These are phyloP conservation scores for Raja brachyura DNA, from an alignment of 2,113 vertebrate genomes.

Conservation along the genomic window DNA sequence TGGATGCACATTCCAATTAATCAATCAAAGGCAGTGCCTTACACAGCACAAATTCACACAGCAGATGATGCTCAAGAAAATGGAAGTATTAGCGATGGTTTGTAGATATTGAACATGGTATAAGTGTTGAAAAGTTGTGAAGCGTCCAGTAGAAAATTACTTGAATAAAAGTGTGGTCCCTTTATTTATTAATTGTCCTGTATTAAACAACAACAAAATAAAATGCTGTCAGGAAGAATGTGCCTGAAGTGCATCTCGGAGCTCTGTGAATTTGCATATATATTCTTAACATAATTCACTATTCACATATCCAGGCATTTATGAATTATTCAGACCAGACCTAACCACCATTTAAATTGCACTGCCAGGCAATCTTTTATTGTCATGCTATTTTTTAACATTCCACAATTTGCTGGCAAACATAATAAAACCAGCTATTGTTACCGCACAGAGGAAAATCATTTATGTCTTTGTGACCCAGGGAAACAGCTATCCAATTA, in stretches of 20 bases:
- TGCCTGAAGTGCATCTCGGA: neutral
- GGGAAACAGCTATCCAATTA: no score
- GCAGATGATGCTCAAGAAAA: neutral
- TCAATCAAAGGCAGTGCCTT: no score
- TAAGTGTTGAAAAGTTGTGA: neutral
- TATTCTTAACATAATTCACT: neutral
- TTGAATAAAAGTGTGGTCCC: neutral
- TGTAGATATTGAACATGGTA: no score
- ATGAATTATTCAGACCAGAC: neutral
- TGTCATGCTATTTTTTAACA: neutral
- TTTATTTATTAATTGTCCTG: neutral
- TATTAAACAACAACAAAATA: neutral
- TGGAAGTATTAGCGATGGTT: neutral
- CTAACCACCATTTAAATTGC: neutral
- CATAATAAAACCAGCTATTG: neutral
- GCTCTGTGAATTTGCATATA: neutral
- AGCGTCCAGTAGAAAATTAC: neutral
- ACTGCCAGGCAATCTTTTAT: neutral
- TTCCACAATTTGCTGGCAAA: neutral
- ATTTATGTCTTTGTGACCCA: no score
- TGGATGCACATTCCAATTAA: no score
- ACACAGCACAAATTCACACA: no score
- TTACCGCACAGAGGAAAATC: no score
- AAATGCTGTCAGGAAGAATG: neutral
- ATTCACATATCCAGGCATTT: neutral